Evolutionary conservation across 2,888 invertebrate species (phyloP).

Genomic region (Cheilosia impressa): DNA sequence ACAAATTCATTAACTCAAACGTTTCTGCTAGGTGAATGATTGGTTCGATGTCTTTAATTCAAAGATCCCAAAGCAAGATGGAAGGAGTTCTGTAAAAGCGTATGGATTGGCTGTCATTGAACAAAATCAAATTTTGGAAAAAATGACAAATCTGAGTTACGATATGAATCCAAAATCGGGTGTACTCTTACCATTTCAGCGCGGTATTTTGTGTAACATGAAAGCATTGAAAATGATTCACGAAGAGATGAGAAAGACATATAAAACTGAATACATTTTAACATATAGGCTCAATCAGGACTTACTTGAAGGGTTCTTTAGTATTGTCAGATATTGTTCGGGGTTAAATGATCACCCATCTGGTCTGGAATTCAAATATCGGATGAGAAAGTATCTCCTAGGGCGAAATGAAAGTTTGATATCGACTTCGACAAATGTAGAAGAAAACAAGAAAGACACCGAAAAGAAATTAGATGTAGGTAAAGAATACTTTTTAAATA

Average conservation of each 20-base stretch:
- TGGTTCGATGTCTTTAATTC: conserved; percentile 2
- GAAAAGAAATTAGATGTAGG: conserved; percentile 4
- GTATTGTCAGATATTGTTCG: no score
- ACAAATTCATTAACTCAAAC: neutral
- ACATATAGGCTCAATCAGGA: neutral
- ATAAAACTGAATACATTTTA: neutral
- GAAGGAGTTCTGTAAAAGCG: neutral
- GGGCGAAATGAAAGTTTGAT: conserved; percentile 2
- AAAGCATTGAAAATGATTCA: neutral
- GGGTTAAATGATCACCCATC: no score
- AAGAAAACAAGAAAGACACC: neutral
- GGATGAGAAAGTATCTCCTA: neutral
- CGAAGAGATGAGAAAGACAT: neutral
- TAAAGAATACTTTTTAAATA: neutral
- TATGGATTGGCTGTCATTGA: neutral
- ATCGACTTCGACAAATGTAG: neutral
- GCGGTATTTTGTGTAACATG: neutral
- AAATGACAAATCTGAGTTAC: neutral
- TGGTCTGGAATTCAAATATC: no score
- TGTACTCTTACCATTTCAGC: neutral
- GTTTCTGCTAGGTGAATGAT: neutral
- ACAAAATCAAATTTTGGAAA: neutral
- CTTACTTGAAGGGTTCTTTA: neutral
- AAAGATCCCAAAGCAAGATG: neutral
- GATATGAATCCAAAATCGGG: neutral